Conservation (phyloP, 1,140 invertebrate species). For the Drosophila oshimai region DNA sequence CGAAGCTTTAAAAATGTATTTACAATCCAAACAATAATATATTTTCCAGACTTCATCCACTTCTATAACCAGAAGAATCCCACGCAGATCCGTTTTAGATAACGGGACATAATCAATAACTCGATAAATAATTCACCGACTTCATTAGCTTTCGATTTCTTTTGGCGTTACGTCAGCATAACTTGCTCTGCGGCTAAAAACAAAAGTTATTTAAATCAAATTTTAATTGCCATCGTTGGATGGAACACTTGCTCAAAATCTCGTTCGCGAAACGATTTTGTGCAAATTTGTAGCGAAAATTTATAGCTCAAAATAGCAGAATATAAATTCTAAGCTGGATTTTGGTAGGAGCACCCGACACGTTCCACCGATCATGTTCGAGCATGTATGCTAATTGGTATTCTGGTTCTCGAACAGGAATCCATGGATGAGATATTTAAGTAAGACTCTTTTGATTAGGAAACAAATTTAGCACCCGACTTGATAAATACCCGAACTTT, state of each 20-base stretch:
- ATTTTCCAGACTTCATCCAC: background rate
- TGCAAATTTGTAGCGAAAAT: slow-evolving; percentile 34
- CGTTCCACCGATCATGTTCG: slow-evolving; percentile 39
- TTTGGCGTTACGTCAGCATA: slow-evolving; percentile 16
- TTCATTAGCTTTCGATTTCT: slow-evolving; percentile 20
- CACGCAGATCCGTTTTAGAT: background rate
- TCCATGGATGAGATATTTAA: slow-evolving; percentile 12
- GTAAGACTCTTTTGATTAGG: slow-evolving; percentile 27
- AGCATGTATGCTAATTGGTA: slow-evolving; percentile 37
- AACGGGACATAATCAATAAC: slow-evolving; percentile 13
- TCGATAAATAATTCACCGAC: slow-evolving; percentile 14
- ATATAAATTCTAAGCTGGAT: slow-evolving; percentile 21
- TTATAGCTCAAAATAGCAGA: slow-evolving; percentile 28
- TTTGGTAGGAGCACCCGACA: slow-evolving; percentile 16
- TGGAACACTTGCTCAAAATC: slow-evolving; percentile 23
- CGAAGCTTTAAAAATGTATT: no score
- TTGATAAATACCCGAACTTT: slow-evolving; percentile 35
- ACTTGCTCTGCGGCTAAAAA: slow-evolving; percentile 27
- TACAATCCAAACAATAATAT: no score
- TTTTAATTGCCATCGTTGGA: slow-evolving; percentile 10
- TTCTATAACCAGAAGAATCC: background rate
- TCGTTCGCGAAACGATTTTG: slow-evolving; percentile 19
- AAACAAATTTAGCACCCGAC: slow-evolving; percentile 41
- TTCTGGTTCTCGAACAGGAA: slow-evolving; percentile 30
- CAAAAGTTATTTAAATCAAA: slow-evolving; percentile 7